Conservation (phyloP, 53 echinoderm and acorn worm species). For the Holothuria leucospilota region DNA sequence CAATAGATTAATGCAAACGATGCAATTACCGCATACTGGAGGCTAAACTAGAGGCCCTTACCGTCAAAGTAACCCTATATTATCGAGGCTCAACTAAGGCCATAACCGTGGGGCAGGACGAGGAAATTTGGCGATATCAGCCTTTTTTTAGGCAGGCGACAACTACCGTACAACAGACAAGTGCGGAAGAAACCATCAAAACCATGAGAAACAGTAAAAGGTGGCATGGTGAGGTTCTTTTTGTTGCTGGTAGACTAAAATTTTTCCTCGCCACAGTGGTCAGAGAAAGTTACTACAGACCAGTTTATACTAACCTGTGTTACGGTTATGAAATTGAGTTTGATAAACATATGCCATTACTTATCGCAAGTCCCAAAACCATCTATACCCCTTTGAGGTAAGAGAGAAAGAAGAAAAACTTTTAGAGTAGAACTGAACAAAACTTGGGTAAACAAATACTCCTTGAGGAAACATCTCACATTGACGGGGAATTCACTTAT, state of each 20-base stretch:
- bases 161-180: too few species aligned
- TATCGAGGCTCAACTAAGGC: background rate
- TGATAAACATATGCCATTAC: constrained; percentile 19
- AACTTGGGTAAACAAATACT: background rate
- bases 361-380: constrained; percentile 11
- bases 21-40: too few species aligned
- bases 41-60: constrained; percentile 3
- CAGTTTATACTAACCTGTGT: constrained; percentile 5
- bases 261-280: background rate
- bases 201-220: background rate
- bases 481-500: too few species aligned
- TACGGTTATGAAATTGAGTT: constrained; percentile 27
- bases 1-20: constrained; percentile 22
- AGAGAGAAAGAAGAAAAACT: background rate
- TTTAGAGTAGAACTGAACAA: constrained; percentile 14
- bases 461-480: constrained; percentile 6
- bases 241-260: background rate
- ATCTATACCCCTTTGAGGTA: background rate
- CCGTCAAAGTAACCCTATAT: too few species aligned
- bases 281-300: too few species aligned
- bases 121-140: constrained; percentile 6
- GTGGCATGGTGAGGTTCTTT: constrained; percentile 19
- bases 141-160: constrained; percentile 26
- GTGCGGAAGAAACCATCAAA: background rate
- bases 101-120: constrained; percentile 16